phyloP scores from a whole-genome alignment of 2,113 vertebrate genomes.

The Scolopax mira region DNA sequence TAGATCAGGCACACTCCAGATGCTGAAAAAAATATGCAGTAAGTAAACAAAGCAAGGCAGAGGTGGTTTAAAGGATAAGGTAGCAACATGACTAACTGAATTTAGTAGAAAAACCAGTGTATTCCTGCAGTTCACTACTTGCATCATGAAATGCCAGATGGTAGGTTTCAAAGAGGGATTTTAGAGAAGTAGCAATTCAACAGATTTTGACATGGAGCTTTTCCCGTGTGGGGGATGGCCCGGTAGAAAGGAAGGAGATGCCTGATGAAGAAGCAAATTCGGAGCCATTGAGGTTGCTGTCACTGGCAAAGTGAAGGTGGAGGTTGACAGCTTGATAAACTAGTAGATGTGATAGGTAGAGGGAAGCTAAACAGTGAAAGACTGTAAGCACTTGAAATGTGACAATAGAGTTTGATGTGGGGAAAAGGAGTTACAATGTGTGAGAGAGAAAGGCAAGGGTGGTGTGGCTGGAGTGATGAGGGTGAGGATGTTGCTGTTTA shows the following conservation, averaged over 20 bases:
- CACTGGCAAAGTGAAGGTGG: conserved; percentile 48
- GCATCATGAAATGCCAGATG: conserved; percentile 61
- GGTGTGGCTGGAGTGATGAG: background rate
- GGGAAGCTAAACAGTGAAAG: conserved; percentile 44
- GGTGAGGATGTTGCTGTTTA: background rate
- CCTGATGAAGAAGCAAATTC: conserved; percentile 14
- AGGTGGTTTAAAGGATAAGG: conserved; percentile 15
- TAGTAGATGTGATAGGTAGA: conserved; percentile 41
- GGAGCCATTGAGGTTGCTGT: conserved; percentile 41
- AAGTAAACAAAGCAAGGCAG: conserved; percentile 34
- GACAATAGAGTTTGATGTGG: conserved; percentile 9
- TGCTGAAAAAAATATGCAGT: background rate
- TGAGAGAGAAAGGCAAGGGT: conserved; percentile 7
- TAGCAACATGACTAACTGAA: conserved; percentile 42
- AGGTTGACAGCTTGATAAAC: conserved; percentile 60
- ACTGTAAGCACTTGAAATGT: background rate
- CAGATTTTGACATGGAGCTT: conserved; percentile 60
- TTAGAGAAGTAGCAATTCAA: conserved; percentile 47
- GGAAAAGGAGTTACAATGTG: background rate
- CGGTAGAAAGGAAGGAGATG: conserved; percentile 30
- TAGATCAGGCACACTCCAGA: background rate
- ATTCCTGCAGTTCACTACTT: conserved; percentile 49
- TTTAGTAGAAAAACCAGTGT: conserved; percentile 26
- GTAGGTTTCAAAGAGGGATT: conserved; percentile 59
- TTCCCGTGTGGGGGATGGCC: conserved; percentile 49